These are phyloP conservation scores for Torymus aiolomorphi DNA, from an alignment of 2,888 invertebrate genomes.

Conservation along the genomic window DNA sequence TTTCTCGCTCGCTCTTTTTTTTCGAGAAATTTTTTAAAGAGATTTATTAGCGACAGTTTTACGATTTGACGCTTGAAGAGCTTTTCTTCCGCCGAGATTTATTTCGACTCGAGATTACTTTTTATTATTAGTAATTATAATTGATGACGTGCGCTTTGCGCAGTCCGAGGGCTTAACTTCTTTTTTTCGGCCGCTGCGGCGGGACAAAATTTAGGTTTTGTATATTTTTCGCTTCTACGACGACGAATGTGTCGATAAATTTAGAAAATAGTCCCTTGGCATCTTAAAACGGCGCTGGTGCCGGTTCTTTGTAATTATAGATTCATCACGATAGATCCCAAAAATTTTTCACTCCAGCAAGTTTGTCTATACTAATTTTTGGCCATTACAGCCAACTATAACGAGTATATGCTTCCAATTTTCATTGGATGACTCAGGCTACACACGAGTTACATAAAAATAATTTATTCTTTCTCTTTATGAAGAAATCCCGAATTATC, in stretches of 20 bases:
- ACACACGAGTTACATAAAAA: not conserved
- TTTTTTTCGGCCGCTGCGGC: not conserved
- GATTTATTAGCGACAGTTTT: conserved; percentile 59
- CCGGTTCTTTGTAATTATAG: no score
- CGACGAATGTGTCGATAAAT: not conserved
- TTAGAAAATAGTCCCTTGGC: no score
- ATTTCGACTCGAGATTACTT: conserved; percentile 56
- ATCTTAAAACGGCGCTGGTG: no score
- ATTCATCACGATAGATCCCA: no score
- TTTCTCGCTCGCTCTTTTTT: conserved; percentile 33
- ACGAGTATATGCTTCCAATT: not conserved
- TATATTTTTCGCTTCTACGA: conserved; percentile 9
- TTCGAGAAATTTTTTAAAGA: conserved; percentile 53
- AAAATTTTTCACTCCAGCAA: no score
- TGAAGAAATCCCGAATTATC: conserved; percentile 34
- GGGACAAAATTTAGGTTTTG: not conserved
- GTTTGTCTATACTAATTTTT: no score
- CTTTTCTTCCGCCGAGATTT: conserved; percentile 57
- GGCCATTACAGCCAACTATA: no score
- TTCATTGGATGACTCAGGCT: not conserved
- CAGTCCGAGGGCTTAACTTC: not conserved
- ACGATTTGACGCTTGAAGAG: conserved; percentile 60
- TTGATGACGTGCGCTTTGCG: conserved; percentile 38
- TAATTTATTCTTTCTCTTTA: conserved; percentile 16
- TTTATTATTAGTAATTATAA: conserved; percentile 59